These are phyloP conservation scores for Discoglossus pictus DNA, from an alignment of 2,797 vertebrate genomes.

Conservation along the genomic window DNA sequence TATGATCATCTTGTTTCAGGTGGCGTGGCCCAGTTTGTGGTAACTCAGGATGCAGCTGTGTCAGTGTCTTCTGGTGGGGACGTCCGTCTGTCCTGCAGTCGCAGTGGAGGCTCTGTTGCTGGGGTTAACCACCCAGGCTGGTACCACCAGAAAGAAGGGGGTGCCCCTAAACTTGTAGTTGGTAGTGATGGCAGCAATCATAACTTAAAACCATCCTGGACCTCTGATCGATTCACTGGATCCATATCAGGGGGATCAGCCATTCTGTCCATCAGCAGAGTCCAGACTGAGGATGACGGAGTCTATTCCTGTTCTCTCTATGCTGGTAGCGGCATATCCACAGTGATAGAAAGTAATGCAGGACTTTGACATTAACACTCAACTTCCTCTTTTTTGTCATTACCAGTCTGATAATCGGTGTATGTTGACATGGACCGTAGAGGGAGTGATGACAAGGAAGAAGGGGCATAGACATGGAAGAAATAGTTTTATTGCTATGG, in stretches of 20 bases:
- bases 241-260: fast-evolving
- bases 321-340: not conserved
- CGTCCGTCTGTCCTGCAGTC: slow-evolving; percentile 20
- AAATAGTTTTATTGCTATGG: too few species aligned
- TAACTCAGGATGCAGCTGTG: not conserved
- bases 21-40: too few species aligned
- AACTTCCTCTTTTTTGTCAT: not conserved
- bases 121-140: not conserved
- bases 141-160: slow-evolving; percentile 15
- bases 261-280: slow-evolving; percentile 37
- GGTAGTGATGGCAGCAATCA: not conserved
- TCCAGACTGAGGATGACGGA: not conserved
- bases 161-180: not conserved
- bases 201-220: not conserved
- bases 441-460: too few species aligned
- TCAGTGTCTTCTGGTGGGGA: not conserved
- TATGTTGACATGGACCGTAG: too few species aligned
- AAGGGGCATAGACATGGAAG: too few species aligned
- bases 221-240: slow-evolving; percentile 9
- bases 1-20: slow-evolving; percentile 13
- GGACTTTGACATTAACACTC: not conserved
- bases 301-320: slow-evolving; percentile 27
- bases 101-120: slow-evolving; percentile 5
- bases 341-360: not conserved
- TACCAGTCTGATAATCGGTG: not conserved